Base-by-base conservation (phyloP, 2,888 invertebrate species). In the Noctua pronuba region DNA sequence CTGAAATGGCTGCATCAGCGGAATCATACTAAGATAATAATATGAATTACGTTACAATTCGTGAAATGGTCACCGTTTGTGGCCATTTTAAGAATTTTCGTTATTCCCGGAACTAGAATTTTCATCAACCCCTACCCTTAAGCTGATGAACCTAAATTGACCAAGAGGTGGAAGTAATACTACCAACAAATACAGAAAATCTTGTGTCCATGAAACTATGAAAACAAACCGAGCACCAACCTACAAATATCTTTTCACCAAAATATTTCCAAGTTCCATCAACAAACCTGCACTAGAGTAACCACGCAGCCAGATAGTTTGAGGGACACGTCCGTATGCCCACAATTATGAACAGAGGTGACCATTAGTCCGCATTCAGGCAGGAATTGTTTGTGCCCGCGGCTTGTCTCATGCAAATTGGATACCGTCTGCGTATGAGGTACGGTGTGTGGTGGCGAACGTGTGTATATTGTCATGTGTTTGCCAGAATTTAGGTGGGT, bases 371-470 rank as follows among this genome's bases (percentile, higher is more conserved):
- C 74, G 84, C 89, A 94, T 94, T 94, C 93, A 94, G 73, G 31
- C 69, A 55, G 79, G 85, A 88, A 92, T 93, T 94, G 95, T 94
- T 92, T 92, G 93, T 85, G 90, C 88, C 88, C 90, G 88, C 82
- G 82, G 77, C 86, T 86, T 88, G 88, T 93, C 91, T 92, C 92
- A 95, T 95, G 95, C 93, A 93, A 95, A 95, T 94, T 84, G 80
- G 75, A 85, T 75, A 70, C 84, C 75, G 88, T 82, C 87, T 85
- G 87, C 38, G 60, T 64, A 31, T 66, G 35, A 18, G 28, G 76
- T 77, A 69, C 67, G 49, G 66, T 58, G 67, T 31, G 49, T 35
- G 35, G 35, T 24, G 21, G 62, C 62, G 21, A n/a, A 38, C 35
- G 28, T 73, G 62, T 41, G 75, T 67, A 82, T 79, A 75, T 82